phyloP scores from a whole-genome alignment of 2,797 vertebrate genomes.

The Fistularia tabacaria region DNA sequence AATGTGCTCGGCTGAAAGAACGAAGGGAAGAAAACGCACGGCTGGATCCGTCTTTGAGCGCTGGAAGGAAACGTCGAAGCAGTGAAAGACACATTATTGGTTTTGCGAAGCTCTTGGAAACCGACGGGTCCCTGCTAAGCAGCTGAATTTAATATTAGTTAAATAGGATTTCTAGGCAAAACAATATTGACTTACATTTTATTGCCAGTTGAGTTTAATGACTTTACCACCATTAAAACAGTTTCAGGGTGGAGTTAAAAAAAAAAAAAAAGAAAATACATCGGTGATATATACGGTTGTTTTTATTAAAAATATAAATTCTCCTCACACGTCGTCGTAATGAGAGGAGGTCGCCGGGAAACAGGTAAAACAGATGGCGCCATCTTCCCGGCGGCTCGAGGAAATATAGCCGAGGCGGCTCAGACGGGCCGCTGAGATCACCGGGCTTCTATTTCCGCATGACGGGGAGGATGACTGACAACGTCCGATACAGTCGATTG shows the following conservation, averaged over 20 bases:
- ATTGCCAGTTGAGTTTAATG: constrained; percentile 20
- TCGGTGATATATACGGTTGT: constrained; percentile 2
- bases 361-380: constrained; percentile 37
- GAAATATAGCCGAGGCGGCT: constrained; percentile 46
- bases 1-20: no score
- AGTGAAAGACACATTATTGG: not conserved
- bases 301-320: constrained; percentile 15
- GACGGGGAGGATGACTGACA: constrained; percentile 61
- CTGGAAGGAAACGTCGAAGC: not conserved
- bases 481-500: constrained; percentile 57
- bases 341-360: constrained; percentile 29
- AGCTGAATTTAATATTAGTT: constrained; percentile 24
- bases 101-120: constrained; percentile 2
- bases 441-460: constrained; percentile 51
- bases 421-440: constrained; percentile 56
- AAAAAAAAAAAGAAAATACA: constrained; percentile 5
- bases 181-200: constrained; percentile 25
- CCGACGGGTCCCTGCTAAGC: constrained; percentile 3
- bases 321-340: constrained; percentile 11
- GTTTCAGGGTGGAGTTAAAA: not conserved
- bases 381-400: constrained; percentile 25
- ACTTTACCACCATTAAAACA: constrained; percentile 30
- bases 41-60: not conserved
- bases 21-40: no score
- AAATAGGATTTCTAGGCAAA: constrained; percentile 15